Evolutionary conservation across 2,797 vertebrate genomes (phyloP), one percentile per base, ranked within the genome.

Genomic region (Myotis planiceps): DNA sequence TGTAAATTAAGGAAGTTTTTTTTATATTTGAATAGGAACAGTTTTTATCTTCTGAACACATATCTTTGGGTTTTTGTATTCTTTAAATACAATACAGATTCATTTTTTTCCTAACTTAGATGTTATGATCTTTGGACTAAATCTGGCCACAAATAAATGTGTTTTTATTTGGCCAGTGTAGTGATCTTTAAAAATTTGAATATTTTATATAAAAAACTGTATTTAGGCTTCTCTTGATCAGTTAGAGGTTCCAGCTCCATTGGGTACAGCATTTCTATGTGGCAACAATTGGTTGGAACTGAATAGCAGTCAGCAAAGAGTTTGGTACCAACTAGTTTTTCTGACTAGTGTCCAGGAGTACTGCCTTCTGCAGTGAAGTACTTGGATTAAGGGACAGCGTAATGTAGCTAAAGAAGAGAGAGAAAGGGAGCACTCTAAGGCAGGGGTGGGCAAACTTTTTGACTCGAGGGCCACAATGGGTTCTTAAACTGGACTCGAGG

Each of bases 1-100:
- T 88, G 0, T 90, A 89, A 88, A 80, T 88, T 58, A 88, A 81
- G 21, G 13, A 53, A 68, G 27, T 90, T 93, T 74, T 74, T 90
- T 69, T 82, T 79, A 75, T 15, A 51, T 95, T 88, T 92, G n/a
- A 81, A 25, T 80, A 78, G 63, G 32, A 72, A 47, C 55, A 90
- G 37, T n/a, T 86, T 95, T 63, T 81, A 53, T 55, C 29, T 47
- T 90, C 39, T 45, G 74, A 75, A 53, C 29, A 32, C 32, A 21
- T 65, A 53, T 79, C 16, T 88, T 47, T 58, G 51, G 25, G n/a
- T 39, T 72, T 80, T 60, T 88, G 8, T 86, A 55, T 60, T 94
- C n/a, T 89, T 10, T 71, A 72, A 49, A 47, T 89, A 82, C 1
- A 53, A 4, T 87, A 72, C 39, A 86, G 45, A 37, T 51, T 72